phyloP scores from a whole-genome alignment of 1,140 invertebrate genomes.

The Pseudomyrmex sp. region DNA sequence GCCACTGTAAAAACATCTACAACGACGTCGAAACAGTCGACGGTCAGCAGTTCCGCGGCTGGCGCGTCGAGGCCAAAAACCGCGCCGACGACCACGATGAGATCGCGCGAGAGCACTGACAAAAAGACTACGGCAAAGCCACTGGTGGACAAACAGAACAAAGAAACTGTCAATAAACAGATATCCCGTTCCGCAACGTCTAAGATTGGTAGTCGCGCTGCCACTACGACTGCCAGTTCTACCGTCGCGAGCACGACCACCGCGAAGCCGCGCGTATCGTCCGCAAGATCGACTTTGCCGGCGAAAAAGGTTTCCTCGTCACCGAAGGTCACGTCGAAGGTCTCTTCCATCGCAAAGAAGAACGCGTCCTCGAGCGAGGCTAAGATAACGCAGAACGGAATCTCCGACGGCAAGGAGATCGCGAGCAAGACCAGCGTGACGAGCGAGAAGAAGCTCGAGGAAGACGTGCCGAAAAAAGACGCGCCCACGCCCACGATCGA shows the following conservation, averaged over 20 bases:
- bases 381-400: slow-evolving; percentile 81
- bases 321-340: slow-evolving; percentile 49
- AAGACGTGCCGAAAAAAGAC: slow-evolving; percentile 81
- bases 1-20: slow-evolving; percentile 44
- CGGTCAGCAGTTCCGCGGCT: slow-evolving; percentile 34
- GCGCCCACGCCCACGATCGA: slow-evolving; percentile 80
- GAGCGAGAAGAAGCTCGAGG: slow-evolving; percentile 72
- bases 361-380: slow-evolving; percentile 82
- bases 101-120: slow-evolving; percentile 26
- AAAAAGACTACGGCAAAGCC: slow-evolving; percentile 69
- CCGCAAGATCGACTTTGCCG: slow-evolving; percentile 67
- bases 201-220: slow-evolving; percentile 62
- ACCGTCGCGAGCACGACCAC: slow-evolving; percentile 78
- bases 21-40: slow-evolving; percentile 21
- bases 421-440: slow-evolving; percentile 55
- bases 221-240: slow-evolving; percentile 51
- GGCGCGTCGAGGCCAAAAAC: slow-evolving; percentile 76
- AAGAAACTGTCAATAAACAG: slow-evolving; percentile 87
- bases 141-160: slow-evolving; percentile 86
- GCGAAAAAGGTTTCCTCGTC: slow-evolving; percentile 69
- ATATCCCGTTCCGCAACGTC: slow-evolving; percentile 82
- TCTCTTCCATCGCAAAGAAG: slow-evolving; percentile 70
- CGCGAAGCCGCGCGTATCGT: slow-evolving; percentile 26
- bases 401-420: slow-evolving; percentile 69
- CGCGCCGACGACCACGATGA: slow-evolving; percentile 69